Evolutionary conservation across 30 jellyfish, hydroid and myxozoan species (phyloP).

Genomic region (Hydractinia echinata): DNA sequence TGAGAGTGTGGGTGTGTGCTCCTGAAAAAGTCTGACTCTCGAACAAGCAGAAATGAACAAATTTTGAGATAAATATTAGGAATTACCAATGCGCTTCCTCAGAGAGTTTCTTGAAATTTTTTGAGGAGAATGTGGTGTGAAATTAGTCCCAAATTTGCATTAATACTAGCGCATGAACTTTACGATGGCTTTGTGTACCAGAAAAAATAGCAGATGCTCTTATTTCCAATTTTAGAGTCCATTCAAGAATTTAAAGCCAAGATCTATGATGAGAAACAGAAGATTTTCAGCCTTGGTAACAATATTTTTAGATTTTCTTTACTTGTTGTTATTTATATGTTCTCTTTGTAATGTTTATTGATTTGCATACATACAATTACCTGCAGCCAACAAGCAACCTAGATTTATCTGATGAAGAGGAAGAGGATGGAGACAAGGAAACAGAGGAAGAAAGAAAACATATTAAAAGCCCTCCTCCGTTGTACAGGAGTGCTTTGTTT

Average conservation of each 20-base stretch:
- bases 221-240: neutral
- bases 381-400: too few relatives aligned
- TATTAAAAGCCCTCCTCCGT: neutral
- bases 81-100: too few relatives aligned
- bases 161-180: too few relatives aligned
- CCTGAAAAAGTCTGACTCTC: too few relatives aligned
- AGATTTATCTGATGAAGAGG: conserved; percentile 9
- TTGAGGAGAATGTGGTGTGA: too few relatives aligned
- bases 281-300: conserved; percentile 15
- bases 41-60: too few relatives aligned
- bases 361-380: neutral
- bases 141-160: too few relatives aligned
- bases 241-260: neutral
- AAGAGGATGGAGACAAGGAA: neutral
- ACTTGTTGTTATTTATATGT: neutral
- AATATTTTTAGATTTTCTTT: neutral
- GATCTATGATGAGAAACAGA: neutral
- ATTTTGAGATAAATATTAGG: too few relatives aligned
- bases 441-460: neutral
- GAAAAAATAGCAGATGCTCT: too few relatives aligned
- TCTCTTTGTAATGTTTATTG: neutral
- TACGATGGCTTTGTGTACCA: too few relatives aligned
- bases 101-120: too few relatives aligned
- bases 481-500: conserved; percentile 6
- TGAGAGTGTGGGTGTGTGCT: too few relatives aligned